phyloP scores from a whole-genome alignment of 2,113 vertebrate genomes.

The Neofelis nebulosa region DNA sequence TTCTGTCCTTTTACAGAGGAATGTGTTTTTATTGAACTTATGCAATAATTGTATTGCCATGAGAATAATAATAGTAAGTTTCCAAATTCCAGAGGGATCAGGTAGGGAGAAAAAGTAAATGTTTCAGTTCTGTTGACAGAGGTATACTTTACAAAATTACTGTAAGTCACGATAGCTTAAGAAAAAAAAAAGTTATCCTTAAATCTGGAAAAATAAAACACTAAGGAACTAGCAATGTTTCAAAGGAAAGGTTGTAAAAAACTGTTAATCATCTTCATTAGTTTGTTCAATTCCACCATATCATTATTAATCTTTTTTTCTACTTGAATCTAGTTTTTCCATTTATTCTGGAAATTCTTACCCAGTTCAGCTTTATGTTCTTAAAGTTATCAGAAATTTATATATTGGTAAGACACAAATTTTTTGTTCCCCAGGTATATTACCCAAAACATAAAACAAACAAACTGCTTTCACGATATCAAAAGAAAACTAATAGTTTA shows the following conservation, averaged over 20 bases:
- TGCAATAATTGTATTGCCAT: background rate
- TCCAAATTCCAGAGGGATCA: background rate
- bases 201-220: background rate
- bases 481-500: background rate
- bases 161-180: background rate
- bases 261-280: background rate
- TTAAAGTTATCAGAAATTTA: background rate
- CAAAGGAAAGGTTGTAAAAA: background rate
- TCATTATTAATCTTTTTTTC: background rate
- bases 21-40: background rate
- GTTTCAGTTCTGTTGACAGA: background rate
- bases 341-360: background rate
- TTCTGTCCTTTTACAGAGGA: background rate
- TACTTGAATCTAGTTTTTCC: background rate
- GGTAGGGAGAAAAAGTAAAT: background rate
- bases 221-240: background rate
- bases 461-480: background rate
- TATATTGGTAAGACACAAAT: background rate
- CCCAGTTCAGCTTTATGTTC: background rate
- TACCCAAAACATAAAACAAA: background rate
- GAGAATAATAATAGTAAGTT: background rate
- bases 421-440: background rate
- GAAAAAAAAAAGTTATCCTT: background rate
- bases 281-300: background rate
- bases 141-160: background rate